Evolutionary conservation across 2,797 vertebrate species (phyloP).

Genomic region (Molossus molossus): DNA sequence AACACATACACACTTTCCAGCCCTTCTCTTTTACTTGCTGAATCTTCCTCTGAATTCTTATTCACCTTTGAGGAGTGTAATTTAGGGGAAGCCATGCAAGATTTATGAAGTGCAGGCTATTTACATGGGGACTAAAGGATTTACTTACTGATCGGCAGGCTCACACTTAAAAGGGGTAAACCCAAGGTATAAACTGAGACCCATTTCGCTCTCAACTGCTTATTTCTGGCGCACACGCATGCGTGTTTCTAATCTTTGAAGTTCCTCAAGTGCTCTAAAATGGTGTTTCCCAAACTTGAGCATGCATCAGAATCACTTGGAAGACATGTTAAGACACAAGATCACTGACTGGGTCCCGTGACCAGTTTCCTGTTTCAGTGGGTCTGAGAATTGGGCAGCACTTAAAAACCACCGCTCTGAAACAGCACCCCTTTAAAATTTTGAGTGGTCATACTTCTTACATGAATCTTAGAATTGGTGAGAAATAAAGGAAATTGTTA

Average conservation of each 20-base stretch:
- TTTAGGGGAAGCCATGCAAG: constrained; percentile 16
- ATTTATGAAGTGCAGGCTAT: constrained; percentile 60
- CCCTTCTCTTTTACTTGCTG: constrained; percentile 61
- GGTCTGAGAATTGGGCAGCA: constrained; percentile 10
- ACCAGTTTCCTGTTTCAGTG: not conserved
- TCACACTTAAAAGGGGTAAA: constrained; percentile 51
- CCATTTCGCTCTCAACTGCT: constrained; percentile 35
- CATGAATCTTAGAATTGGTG: constrained; percentile 41
- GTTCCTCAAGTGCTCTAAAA: constrained; percentile 73
- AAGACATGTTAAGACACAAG: constrained; percentile 43
- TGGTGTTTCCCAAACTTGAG: constrained; percentile 60
- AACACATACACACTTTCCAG: constrained; percentile 39
- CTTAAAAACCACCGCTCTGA: constrained; percentile 54
- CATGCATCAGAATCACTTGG: constrained; percentile 2
- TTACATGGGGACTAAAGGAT: constrained; percentile 36
- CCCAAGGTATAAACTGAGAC: constrained; percentile 27
- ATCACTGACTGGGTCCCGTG: not conserved
- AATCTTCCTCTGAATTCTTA: constrained; percentile 58
- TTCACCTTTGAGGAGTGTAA: constrained; percentile 69
- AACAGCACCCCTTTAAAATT: constrained; percentile 37
- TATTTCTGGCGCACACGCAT: constrained; percentile 15
- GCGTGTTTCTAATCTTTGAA: constrained; percentile 38
- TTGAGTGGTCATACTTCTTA: constrained; percentile 21
- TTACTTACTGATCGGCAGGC: constrained; percentile 15
- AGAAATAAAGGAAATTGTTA: constrained; percentile 32